Evolutionary conservation across 1,140 invertebrate species (phyloP), one percentile per base, ranked within the genome.

Genomic region (Pseudomyrmex cubaensis): DNA sequence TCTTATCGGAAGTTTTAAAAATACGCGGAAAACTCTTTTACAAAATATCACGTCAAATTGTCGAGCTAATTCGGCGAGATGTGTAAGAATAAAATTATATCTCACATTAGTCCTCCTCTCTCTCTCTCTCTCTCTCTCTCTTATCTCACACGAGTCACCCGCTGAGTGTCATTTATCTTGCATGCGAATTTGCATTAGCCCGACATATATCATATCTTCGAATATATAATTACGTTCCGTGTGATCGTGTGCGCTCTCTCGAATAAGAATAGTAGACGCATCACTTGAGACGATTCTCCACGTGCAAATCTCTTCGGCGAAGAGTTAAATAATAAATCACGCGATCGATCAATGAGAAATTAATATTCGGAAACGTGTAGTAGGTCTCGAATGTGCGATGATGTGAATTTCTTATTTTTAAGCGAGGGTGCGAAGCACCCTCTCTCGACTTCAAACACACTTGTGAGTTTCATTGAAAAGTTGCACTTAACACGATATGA

Each of bases 271-370:
- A 70, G 70, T 72, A n/a, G 44, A 46, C 22, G 54, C 48, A 50
- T 20, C 20, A n/a, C 5, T 57, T 35, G 48, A 15, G 54, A 48
- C 20, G 17, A n/a, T 35, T 35, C 15, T 70, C 64, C 44, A 70
- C 76, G 54, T 59, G 52, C 20, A 20, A 70, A 50, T 78, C 52
- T 69, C 35, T 35, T 35, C 64, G 44, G 64, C 64, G 35, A 35
- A 17, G 20, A 59, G 57, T 72, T 80, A 50, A 80, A 80, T 80
- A 80, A 80, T 80, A 80, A 46, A 80, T 70, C 54, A 10, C 54
- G n/a, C 15, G 10, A 17, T 72, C 44, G 44, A 70, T 80, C 76
- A 25, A 70, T 25, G 10, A 13, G 20, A 50, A 59, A 70, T 80
- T 80, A 80, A 80, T 80, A 80, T 80, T 70, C 66, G 50, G n/a